Conservation (phyloP, 2,888 invertebrate species). For the Drosophila demipolita region DNA sequence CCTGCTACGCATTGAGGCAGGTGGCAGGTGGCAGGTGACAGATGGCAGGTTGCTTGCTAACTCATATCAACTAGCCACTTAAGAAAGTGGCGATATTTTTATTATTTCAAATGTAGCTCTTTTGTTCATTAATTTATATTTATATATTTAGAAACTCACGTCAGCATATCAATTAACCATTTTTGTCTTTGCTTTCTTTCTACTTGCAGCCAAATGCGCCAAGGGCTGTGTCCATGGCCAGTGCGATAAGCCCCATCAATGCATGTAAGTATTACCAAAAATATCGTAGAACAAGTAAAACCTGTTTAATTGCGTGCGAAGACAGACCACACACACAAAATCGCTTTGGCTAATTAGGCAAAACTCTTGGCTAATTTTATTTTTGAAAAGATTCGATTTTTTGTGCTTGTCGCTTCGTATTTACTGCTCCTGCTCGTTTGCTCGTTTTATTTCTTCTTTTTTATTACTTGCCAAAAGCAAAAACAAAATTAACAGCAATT, state of each 20-base stretch:
- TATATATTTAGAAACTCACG: slow-evolving; percentile 17
- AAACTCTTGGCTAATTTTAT: slow-evolving; percentile 27
- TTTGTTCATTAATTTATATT: not conserved
- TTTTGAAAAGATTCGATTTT: slow-evolving; percentile 23
- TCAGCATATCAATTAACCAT: slow-evolving; percentile 66
- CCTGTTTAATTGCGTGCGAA: not conserved
- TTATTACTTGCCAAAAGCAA: slow-evolving; percentile 8
- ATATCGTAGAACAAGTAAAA: not conserved
- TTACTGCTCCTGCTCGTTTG: too few relatives aligned
- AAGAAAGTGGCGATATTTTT: slow-evolving; percentile 57
- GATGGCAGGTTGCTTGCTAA: slow-evolving; percentile 20
- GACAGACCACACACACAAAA: slow-evolving; percentile 23
- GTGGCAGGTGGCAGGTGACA: slow-evolving; percentile 27
- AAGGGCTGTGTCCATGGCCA: slow-evolving; percentile 97
- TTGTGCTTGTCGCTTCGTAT: slow-evolving; percentile 16
- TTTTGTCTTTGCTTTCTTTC: slow-evolving; percentile 36
- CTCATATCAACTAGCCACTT: slow-evolving; percentile 15
- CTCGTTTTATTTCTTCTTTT: slow-evolving; percentile 26
- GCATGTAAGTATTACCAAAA: slow-evolving; percentile 92
- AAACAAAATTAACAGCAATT: slow-evolving; percentile 30
- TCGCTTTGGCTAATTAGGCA: slow-evolving; percentile 41
- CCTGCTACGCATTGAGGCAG: slow-evolving; percentile 33
- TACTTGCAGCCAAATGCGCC: slow-evolving; percentile 92
- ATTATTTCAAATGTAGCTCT: slow-evolving; percentile 13
- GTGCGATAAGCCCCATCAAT: slow-evolving; percentile 96